Percentiles rank a stretch among this genome's conserved stretches.
These are phyloP conservation scores for Podotricha telesiphe DNA, from an alignment of 2,888 invertebrate genomes.

Conservation along the genomic window DNA sequence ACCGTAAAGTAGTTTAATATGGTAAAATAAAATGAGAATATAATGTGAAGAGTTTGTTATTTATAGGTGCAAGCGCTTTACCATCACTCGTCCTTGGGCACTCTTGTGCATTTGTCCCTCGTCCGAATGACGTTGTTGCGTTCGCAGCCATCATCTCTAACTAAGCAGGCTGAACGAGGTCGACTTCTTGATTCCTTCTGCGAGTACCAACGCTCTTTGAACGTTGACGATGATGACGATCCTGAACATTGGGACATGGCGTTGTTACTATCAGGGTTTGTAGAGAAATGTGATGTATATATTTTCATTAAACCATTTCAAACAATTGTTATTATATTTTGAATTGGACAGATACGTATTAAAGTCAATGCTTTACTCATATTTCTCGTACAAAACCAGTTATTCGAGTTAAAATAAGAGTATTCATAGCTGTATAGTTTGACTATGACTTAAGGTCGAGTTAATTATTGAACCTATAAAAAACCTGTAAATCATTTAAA, in stretches of 20 bases:
- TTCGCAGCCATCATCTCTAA: slow-evolving; percentile 85
- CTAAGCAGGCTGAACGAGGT: slow-evolving; percentile 86
- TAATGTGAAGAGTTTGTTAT: slow-evolving; percentile 31
- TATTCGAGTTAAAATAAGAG: no score
- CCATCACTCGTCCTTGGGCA: slow-evolving; percentile 88
- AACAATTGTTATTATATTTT: no score
- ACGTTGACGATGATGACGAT: slow-evolving; percentile 86
- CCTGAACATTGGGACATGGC: slow-evolving; percentile 92
- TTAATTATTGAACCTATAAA: neutral
- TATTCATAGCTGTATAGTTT: no score
- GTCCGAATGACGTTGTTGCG: slow-evolving; percentile 88
- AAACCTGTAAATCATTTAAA: neutral
- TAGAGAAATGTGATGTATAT: neutral
- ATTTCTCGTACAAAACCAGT: no score
- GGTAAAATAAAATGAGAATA: neutral
- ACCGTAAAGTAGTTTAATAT: neutral
- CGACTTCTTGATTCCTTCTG: slow-evolving; percentile 89
- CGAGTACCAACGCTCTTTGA: slow-evolving; percentile 86
- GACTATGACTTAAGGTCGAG: neutral
- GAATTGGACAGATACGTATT: no score
- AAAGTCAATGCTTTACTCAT: no score
- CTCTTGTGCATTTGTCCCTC: slow-evolving; percentile 86
- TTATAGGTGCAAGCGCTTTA: slow-evolving; percentile 89
- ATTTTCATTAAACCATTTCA: neutral
- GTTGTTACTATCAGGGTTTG: slow-evolving; percentile 88